Evolutionary conservation across 2,888 invertebrate species (phyloP).

Genomic region (Brachyopa scutellaris): DNA sequence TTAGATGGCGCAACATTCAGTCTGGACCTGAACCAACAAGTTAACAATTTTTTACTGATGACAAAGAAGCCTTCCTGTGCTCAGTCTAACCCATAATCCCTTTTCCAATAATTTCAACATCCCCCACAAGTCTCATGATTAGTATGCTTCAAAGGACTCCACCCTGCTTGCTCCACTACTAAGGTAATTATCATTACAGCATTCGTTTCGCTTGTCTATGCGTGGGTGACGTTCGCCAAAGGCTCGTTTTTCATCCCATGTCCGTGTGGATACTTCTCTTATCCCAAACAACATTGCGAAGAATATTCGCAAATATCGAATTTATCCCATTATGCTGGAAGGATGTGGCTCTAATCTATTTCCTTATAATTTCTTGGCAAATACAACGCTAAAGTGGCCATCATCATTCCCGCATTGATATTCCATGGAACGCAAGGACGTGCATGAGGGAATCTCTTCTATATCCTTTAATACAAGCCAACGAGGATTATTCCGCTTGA

Average conservation of each 20-base stretch:
- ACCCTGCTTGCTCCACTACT: not conserved
- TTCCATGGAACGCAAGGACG: slow-evolving; percentile 32
- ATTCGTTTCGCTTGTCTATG: slow-evolving; percentile 29
- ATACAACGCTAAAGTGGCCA: slow-evolving; percentile 64
- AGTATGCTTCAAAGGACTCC: slow-evolving; percentile 46
- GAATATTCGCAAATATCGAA: slow-evolving; percentile 61
- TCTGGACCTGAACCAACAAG: too few species aligned
- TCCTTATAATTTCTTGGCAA: slow-evolving; percentile 69
- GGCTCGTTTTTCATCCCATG: not conserved
- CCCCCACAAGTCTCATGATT: slow-evolving; percentile 20
- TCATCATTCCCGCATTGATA: slow-evolving; percentile 61
- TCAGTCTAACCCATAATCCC: too few species aligned
- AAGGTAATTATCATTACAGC: slow-evolving; percentile 54
- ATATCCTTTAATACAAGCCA: slow-evolving; percentile 39
- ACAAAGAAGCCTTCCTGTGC: too few species aligned
- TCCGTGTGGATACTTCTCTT: slow-evolving; percentile 10
- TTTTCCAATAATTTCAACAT: slow-evolving; percentile 24
- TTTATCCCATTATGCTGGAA: slow-evolving; percentile 67
- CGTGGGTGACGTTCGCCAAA: slow-evolving; percentile 10
- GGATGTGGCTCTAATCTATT: slow-evolving; percentile 69
- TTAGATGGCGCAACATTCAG: too few species aligned
- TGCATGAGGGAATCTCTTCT: not conserved
- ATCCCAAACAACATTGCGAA: slow-evolving; percentile 3
- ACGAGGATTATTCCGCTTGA: slow-evolving; percentile 64
- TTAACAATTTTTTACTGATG: too few species aligned